phyloP scores from a whole-genome alignment of 2,888 invertebrate genomes.

The Ornithoptera priamus region DNA sequence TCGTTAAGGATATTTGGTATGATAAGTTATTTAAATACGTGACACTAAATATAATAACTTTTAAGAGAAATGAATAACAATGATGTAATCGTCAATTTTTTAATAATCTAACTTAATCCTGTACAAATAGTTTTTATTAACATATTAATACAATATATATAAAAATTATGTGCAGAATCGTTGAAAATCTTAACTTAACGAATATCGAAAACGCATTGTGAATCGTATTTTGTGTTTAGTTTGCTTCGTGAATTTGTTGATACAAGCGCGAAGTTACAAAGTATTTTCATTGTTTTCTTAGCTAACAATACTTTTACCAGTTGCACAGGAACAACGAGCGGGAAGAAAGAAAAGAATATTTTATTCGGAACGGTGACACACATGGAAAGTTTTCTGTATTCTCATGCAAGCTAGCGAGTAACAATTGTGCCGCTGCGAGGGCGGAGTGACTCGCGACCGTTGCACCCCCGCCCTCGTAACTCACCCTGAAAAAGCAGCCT shows the following conservation, averaged over 20 bases:
- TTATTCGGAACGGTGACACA: conserved; percentile 71
- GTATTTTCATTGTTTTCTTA: conserved; percentile 57
- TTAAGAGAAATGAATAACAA: no score
- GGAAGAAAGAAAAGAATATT: conserved; percentile 72
- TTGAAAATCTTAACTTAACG: neutral
- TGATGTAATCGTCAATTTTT: no score
- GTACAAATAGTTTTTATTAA: neutral
- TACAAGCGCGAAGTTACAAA: conserved; percentile 31
- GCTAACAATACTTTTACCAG: conserved; percentile 64
- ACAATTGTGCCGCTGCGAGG: conserved; percentile 57
- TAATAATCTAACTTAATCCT: neutral
- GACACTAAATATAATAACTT: no score
- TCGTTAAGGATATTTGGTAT: no score
- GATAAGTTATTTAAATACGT: no score
- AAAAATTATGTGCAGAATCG: no score
- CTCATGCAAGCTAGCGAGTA: conserved; percentile 71
- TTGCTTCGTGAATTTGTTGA: conserved; percentile 20
- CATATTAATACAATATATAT: neutral
- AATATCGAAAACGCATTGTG: neutral
- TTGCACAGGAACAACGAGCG: conserved; percentile 60
- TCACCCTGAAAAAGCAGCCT: conserved; percentile 59
- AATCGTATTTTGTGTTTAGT: conserved; percentile 5
- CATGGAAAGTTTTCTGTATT: conserved; percentile 71
- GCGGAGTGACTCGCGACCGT: conserved; percentile 46
- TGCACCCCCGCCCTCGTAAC: conserved; percentile 54